A percentile compares a stretch with the other conserved stretches of the same genome.
phyloP scores from a whole-genome alignment of 2,113 vertebrate species.

The Micronisus gabar region DNA sequence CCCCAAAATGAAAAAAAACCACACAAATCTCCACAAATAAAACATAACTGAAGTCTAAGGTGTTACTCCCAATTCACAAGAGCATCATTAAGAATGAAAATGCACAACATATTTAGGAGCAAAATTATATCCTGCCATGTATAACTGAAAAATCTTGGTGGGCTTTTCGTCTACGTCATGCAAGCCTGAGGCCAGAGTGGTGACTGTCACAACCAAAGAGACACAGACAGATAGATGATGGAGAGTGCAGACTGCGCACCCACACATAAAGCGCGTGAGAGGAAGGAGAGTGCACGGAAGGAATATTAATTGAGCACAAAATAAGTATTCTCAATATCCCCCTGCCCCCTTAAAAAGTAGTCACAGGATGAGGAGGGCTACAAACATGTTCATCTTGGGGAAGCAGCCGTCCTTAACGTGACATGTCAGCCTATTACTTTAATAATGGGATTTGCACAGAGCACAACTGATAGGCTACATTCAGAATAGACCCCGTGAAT shows the following conservation, averaged over 20 bases:
- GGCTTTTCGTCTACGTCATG: background rate
- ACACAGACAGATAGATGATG: slow-evolving; percentile 67
- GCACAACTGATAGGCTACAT: background rate
- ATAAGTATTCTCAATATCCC: slow-evolving; percentile 45
- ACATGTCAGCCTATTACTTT: slow-evolving; percentile 41
- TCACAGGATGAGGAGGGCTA: slow-evolving; percentile 12
- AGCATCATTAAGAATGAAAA: background rate
- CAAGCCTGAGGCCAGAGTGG: slow-evolving; percentile 30
- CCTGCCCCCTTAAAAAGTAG: slow-evolving; percentile 26
- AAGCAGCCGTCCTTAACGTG: slow-evolving; percentile 26
- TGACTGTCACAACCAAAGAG: slow-evolving; percentile 54
- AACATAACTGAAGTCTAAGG: background rate
- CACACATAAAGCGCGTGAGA: slow-evolving; percentile 56
- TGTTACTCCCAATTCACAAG: background rate
- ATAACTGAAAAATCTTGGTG: background rate
- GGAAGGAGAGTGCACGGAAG: slow-evolving; percentile 47
- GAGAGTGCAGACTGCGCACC: slow-evolving; percentile 63
- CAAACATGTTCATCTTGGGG: slow-evolving; percentile 34
- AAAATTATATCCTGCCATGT: background rate
- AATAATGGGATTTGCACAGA: slow-evolving; percentile 53
- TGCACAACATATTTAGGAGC: background rate
- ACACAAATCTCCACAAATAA: background rate
- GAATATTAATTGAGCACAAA: slow-evolving; percentile 66
- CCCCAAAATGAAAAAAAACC: background rate
- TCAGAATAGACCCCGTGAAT: slow-evolving; percentile 49